Conservation (phyloP, 2,113 vertebrate species). For the Mirza zaza region DNA sequence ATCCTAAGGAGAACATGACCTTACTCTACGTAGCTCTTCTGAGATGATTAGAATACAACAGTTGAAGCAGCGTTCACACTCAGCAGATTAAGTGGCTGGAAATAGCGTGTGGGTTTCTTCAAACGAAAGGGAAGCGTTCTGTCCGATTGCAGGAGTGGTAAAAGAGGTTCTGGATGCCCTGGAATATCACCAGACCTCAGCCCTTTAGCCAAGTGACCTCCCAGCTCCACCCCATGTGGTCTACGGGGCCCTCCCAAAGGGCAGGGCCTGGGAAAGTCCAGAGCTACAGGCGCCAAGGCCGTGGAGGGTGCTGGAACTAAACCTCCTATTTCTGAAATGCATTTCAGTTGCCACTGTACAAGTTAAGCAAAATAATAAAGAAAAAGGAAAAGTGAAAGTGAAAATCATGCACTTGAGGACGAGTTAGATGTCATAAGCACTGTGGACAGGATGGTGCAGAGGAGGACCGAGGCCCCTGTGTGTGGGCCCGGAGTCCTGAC, state of each 20-base stretch:
- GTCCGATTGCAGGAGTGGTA: rapidly evolving
- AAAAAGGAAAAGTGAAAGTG: conserved; percentile 80
- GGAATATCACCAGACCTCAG: neutral
- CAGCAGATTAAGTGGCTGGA: neutral
- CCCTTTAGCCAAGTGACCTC: neutral
- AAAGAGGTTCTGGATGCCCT: neutral
- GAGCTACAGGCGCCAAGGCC: conserved; percentile 79
- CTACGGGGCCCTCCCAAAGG: neutral
- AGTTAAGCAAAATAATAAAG: conserved; percentile 84
- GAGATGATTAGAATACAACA: conserved; percentile 68
- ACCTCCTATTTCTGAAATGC: conserved; percentile 82
- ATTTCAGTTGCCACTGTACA: conserved; percentile 86
- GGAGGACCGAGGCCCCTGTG: conserved; percentile 80
- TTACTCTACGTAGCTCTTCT: conserved; percentile 67
- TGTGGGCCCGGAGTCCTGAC: conserved; percentile 78
- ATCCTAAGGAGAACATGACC: conserved; percentile 50
- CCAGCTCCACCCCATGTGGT: neutral
- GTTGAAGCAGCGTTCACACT: neutral
- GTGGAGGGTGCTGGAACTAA: conserved; percentile 82
- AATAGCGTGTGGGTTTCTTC: neutral
- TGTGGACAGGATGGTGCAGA: conserved; percentile 83
- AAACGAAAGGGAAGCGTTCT: neutral
- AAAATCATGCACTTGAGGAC: conserved; percentile 92
- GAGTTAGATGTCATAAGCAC: conserved; percentile 82
- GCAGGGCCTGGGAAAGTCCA: conserved; percentile 1